Percentiles rank a stretch among this genome's conserved stretches.
These are phyloP conservation scores for Pseudomyrmex flavicornis DNA, from an alignment of 1,140 invertebrate species.

Conservation along the genomic window DNA sequence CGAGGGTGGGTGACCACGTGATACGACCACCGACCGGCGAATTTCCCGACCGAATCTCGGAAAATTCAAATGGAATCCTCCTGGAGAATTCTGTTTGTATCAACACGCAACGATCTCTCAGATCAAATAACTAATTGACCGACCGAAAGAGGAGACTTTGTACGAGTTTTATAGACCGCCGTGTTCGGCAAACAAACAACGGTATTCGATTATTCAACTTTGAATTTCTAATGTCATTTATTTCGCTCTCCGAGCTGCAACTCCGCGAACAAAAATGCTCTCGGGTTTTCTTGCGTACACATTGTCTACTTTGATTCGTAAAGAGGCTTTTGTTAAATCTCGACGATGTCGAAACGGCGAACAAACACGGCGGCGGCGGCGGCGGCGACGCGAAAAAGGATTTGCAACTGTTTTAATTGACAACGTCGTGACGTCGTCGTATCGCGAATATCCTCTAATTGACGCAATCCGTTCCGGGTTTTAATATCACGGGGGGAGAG, in stretches of 20 bases:
- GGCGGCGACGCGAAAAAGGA: background rate
- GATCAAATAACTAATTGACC: no score
- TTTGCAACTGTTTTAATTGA: constrained; percentile 60
- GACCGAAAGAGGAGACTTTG: no score
- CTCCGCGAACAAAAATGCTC: background rate
- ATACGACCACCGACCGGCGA: background rate
- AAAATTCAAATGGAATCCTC: background rate
- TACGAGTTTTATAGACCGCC: no score
- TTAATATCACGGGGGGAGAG: constrained; percentile 18
- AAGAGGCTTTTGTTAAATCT: constrained; percentile 9
- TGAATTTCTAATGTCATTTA: no score
- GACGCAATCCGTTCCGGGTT: constrained; percentile 46
- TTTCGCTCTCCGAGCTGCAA: no score
- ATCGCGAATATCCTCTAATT: constrained; percentile 56
- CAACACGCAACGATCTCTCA: no score
- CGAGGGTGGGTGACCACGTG: background rate
- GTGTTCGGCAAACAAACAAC: no score
- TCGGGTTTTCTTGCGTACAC: background rate
- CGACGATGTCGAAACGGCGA: background rate
- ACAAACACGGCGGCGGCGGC: background rate
- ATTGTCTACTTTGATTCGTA: constrained; percentile 4
- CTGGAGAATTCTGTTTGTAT: no score
- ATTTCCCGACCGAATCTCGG: background rate
- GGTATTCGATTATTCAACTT: no score
- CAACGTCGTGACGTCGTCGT: constrained; percentile 31